A percentile compares a stretch with the other conserved stretches of the same genome.
phyloP scores from a whole-genome alignment of 2,888 invertebrate species.

The Polia nebulosa region DNA sequence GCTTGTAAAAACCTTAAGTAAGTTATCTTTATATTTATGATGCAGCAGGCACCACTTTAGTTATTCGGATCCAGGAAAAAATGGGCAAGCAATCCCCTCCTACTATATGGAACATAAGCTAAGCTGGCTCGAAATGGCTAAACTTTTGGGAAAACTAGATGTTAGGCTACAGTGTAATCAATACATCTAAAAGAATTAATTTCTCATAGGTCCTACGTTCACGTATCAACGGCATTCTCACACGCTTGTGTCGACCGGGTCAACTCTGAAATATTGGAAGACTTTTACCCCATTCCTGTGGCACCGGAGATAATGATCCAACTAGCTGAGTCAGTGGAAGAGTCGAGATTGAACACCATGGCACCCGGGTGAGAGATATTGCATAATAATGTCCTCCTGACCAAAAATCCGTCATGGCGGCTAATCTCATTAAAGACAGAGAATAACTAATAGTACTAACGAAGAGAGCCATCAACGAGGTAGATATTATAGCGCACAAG shows the following conservation, averaged over 20 bases:
- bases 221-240: constrained; percentile 30
- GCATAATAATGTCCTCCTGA: background rate
- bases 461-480: no score
- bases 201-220: constrained; percentile 23
- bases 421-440: no score
- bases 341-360: constrained; percentile 7
- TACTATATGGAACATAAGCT: background rate
- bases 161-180: no score
- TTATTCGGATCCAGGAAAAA: background rate
- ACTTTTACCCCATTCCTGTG: constrained; percentile 19
- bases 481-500: no score
- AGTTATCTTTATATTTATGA: background rate
- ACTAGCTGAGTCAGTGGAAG: constrained; percentile 18
- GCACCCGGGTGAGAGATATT: constrained; percentile 20
- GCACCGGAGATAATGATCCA: constrained; percentile 22
- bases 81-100: background rate
- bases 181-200: no score
- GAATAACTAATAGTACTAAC: no score
- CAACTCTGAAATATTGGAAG: constrained; percentile 14
- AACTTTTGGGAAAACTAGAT: no score
- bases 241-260: background rate
- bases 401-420: no score
- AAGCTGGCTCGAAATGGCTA: background rate
- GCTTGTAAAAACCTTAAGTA: constrained; percentile 26
- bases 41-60: background rate